These are phyloP conservation scores for Camelus bactrianus DNA, from an alignment of 2,113 vertebrate genomes.

Conservation along the genomic window DNA sequence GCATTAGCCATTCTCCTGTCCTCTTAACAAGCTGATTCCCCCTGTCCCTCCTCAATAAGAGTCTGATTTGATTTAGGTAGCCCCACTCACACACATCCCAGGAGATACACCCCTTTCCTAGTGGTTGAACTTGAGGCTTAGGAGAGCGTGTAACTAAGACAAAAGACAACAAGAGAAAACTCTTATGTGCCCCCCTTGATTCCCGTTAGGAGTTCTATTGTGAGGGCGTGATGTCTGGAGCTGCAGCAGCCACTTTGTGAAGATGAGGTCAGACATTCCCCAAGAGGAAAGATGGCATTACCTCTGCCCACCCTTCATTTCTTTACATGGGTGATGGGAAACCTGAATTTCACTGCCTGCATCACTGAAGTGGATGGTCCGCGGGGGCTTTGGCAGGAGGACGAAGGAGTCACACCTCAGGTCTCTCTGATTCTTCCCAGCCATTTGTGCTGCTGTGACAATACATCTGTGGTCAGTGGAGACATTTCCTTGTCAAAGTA, in stretches of 20 bases:
- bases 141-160: background rate
- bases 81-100: no score
- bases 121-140: background rate
- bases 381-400: background rate
- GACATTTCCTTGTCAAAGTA: rapidly evolving
- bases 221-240: rapidly evolving
- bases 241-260: background rate
- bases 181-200: background rate
- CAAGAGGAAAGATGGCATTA: rapidly evolving
- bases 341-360: background rate
- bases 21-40: background rate
- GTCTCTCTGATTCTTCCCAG: background rate
- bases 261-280: background rate
- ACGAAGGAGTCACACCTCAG: no score
- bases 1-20: background rate
- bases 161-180: no score
- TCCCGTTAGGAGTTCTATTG: no score
- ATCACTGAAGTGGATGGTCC: background rate
- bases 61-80: rapidly evolving
- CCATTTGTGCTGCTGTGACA: rapidly evolving
- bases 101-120: background rate
- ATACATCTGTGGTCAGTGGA: rapidly evolving
- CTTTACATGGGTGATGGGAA: rapidly evolving
- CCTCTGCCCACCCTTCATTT: background rate
- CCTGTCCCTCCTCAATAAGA: background rate